Evolutionary conservation across 53 echinoderm and acorn worm species (phyloP).

Genomic region (Apostichopus leukothele): DNA sequence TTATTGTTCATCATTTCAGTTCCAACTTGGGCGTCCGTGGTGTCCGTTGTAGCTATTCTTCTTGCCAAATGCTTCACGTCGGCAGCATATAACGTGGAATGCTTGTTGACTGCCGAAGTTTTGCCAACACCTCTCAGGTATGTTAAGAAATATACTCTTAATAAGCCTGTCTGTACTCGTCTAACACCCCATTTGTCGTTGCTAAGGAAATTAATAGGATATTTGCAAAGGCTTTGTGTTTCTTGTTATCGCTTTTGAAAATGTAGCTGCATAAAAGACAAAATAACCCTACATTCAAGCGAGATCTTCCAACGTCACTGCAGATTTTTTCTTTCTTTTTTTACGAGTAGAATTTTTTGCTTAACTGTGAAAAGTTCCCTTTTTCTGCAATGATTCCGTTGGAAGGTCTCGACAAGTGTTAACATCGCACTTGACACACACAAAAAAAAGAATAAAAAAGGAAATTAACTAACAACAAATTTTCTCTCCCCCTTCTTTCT

Average conservation of each 20-base stretch:
- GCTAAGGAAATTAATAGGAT: no score
- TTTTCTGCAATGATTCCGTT: background rate
- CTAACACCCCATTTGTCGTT: no score
- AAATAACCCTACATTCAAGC: background rate
- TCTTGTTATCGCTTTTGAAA: background rate
- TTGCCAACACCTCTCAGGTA: conserved; percentile 41
- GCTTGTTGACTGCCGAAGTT: conserved; percentile 31
- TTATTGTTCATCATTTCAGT: background rate
- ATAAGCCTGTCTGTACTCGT: no score
- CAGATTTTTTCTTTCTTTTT: background rate
- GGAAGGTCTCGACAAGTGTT: background rate
- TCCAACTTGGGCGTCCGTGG: conserved; percentile 7
- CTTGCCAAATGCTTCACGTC: conserved; percentile 36
- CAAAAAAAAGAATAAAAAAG: background rate
- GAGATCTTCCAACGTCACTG: background rate
- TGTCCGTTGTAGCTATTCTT: conserved; percentile 39
- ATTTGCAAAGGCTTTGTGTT: no score
- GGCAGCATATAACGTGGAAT: conserved; percentile 36
- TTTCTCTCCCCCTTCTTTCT: background rate
- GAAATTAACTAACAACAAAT: background rate
- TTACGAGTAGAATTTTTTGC: background rate
- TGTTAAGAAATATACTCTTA: background rate
- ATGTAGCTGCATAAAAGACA: background rate
- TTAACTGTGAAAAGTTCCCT: background rate
- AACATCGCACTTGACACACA: background rate